A percentile compares a stretch with the other conserved stretches of the same genome.
phyloP scores from a whole-genome alignment of 2,113 vertebrate species.

The Hydrolagus affinis region DNA sequence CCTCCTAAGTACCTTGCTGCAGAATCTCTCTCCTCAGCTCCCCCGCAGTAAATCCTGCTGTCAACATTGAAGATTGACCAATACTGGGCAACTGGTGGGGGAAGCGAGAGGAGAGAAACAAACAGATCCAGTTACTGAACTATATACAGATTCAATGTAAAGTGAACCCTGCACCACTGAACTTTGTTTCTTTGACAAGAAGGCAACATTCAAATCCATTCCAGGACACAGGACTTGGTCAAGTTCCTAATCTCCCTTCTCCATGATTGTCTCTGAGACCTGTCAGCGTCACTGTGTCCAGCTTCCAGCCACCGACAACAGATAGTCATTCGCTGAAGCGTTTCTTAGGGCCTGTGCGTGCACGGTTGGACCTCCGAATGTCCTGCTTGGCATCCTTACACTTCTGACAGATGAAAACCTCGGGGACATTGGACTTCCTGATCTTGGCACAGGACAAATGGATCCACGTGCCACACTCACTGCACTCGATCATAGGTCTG shows the following conservation, averaged over 20 bases:
- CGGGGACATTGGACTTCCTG: slow-evolving; percentile 42
- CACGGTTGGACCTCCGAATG: slow-evolving; percentile 37
- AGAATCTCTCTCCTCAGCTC: neutral
- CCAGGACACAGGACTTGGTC: neutral
- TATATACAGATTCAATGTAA: slow-evolving; percentile 23
- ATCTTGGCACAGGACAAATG: slow-evolving; percentile 46
- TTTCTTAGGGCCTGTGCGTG: slow-evolving; percentile 35
- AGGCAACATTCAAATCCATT: neutral
- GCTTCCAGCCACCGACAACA: too few relatives aligned
- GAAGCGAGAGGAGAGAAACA: neutral
- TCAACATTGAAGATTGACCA: too few relatives aligned
- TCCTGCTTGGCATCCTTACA: slow-evolving; percentile 38
- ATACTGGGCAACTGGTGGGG: neutral
- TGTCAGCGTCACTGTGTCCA: neutral
- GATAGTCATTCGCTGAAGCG: slow-evolving; percentile 40
- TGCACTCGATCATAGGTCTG: slow-evolving; percentile 45
- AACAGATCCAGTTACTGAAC: neutral
- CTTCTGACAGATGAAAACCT: slow-evolving; percentile 41
- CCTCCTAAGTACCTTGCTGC: neutral
- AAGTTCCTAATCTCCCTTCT: neutral
- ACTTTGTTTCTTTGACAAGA: neutral
- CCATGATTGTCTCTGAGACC: slow-evolving; percentile 2
- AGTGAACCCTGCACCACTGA: slow-evolving; percentile 25
- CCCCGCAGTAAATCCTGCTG: neutral
- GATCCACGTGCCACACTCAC: slow-evolving; percentile 42